phyloP scores from a whole-genome alignment of 2,113 vertebrate genomes.

The Rhineura floridana region DNA sequence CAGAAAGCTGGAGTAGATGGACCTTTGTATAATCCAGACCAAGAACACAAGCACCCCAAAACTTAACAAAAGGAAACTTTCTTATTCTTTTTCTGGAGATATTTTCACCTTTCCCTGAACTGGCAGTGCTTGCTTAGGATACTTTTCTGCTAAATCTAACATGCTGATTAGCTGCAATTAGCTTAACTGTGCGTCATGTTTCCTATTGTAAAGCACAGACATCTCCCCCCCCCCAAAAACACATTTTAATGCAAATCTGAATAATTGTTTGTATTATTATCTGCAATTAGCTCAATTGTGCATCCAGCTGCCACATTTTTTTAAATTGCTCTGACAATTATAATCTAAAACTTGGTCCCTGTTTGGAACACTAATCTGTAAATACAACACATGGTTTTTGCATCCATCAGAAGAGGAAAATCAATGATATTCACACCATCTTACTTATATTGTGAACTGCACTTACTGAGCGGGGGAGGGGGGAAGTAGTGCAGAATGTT shows the following conservation, averaged over 20 bases:
- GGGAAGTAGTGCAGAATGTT: background rate
- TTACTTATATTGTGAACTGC: background rate
- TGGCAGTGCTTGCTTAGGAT: background rate
- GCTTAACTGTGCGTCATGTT: background rate
- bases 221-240: background rate
- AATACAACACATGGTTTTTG: background rate
- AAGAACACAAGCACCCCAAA: no score
- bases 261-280: slow-evolving; percentile 10
- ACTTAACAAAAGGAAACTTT: no score
- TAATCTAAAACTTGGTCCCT: background rate
- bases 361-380: background rate
- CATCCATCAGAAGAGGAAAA: background rate
- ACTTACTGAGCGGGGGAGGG: background rate
- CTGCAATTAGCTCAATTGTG: background rate
- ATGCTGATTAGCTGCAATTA: background rate
- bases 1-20: no score
- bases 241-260: background rate
- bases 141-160: background rate
- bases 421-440: background rate
- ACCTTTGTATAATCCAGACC: no score
- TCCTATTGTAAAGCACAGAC: background rate
- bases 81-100: background rate
- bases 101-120: background rate
- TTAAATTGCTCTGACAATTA: background rate
- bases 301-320: background rate